Evolutionary conservation across 2,113 vertebrate species (phyloP), one percentile per base, ranked within the genome.

Genomic region (Clarias magur): DNA sequence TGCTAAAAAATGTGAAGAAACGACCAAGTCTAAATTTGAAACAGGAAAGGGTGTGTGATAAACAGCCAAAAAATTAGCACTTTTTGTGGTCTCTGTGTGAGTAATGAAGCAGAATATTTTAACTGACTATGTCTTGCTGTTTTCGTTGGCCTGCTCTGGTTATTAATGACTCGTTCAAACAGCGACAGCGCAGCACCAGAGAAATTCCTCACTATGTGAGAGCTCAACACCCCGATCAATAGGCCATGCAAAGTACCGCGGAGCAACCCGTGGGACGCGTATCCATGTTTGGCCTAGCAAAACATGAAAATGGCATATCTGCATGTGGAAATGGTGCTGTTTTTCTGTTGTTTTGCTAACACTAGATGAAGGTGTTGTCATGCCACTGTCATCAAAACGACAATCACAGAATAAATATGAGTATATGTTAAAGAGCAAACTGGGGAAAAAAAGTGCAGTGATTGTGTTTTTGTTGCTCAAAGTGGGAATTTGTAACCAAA

Each of bases 151-250:
- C 57, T 25, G 30, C 79, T 62, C 79, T 62, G 57, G 79, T 70
- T 84, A 84, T 84, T 84, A 63, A 84, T 84, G 67, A 73, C 30
- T 59, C 25, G 27, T 73, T 84, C 83, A 84, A 34, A 84, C 67
- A 59, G 68, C 7, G 54, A 73, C 67, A 57, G 21, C 68, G 59
- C 83, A 84, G 67, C 54, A 73, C 68, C 83, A 59, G n/a, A 70
- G 59, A 84, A 84, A 72, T 63, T 72, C 34, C 68, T 9, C 21
- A 54, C 62, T 21, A 84, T 73, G 67, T 38, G 68, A 70, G 17
- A 68, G 48, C 42, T 70, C 53, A 56, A 83, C 65, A 83, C 53
- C 54, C 67, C 16, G 83, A 83, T 83, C 82, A 70, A 83, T 70
- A 68, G 82, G 48, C 63, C 82, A 48, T 57, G 48, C 67, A 81